Percentiles rank a stretch among this genome's conserved stretches.
Conservation (phyloP, 1,140 invertebrate genomes). For the Drosophila rufa region DNA sequence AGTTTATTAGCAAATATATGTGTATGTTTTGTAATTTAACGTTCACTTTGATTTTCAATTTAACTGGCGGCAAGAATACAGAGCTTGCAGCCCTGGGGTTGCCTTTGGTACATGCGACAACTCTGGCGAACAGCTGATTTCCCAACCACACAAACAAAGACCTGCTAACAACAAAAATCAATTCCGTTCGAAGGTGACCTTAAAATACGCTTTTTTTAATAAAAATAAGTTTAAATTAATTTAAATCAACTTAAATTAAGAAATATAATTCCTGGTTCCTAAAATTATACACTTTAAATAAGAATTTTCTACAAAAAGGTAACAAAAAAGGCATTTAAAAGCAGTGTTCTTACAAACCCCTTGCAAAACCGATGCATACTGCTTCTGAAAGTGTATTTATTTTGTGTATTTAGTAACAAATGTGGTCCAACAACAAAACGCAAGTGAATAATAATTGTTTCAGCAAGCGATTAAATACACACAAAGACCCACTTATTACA, state of each 20-base stretch:
- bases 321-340: background rate
- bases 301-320: background rate
- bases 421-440: constrained; percentile 48
- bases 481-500: constrained; percentile 30
- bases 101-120: background rate
- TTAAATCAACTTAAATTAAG: no score
- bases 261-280: no score
- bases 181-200: background rate
- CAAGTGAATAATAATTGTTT: constrained; percentile 36
- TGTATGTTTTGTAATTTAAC: constrained; percentile 26
- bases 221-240: accelerated
- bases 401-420: constrained; percentile 32
- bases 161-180: constrained; percentile 16
- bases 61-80: constrained; percentile 3
- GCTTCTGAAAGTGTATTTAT: constrained; percentile 4
- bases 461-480: constrained; percentile 53
- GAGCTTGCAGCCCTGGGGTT: constrained; percentile 4
- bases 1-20: constrained; percentile 50
- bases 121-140: constrained; percentile 38
- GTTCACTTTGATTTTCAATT: constrained; percentile 4
- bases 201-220: background rate
- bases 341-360: background rate
- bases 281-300: accelerated
- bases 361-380: background rate
- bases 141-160: constrained; percentile 38